A percentile compares a stretch with the other conserved stretches of the same genome.
These are phyloP conservation scores for Moxostoma hubbsi DNA, from an alignment of 2,797 vertebrate genomes.

Conservation along the genomic window DNA sequence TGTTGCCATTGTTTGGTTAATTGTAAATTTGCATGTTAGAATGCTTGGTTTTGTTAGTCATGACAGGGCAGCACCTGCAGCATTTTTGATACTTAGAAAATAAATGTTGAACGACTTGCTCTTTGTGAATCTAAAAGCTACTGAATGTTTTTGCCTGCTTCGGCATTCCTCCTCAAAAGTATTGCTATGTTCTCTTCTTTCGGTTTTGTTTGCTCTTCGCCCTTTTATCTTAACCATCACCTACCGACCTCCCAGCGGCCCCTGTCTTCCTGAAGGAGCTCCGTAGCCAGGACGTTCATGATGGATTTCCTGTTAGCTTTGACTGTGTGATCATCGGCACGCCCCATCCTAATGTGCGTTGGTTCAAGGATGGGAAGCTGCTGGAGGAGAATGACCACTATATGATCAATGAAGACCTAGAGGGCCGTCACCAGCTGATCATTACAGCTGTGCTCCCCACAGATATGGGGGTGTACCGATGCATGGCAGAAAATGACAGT, in stretches of 20 bases:
- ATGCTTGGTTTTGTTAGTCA: slow-evolving; percentile 27
- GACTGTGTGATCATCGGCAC: slow-evolving; percentile 93
- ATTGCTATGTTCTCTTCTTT: slow-evolving; percentile 37
- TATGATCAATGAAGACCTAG: slow-evolving; percentile 98
- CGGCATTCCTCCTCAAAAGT: slow-evolving; percentile 14
- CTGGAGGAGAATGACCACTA: slow-evolving; percentile 96
- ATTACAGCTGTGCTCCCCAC: slow-evolving; percentile 88
- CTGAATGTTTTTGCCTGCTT: slow-evolving; percentile 35
- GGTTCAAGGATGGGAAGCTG: slow-evolving; percentile 95
- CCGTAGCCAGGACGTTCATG: slow-evolving; percentile 93
- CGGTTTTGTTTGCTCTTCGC: slow-evolving; percentile 41
- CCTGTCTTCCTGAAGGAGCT: slow-evolving; percentile 92
- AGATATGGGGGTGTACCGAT: slow-evolving; percentile 97
- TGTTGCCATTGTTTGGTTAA: slow-evolving; percentile 12
- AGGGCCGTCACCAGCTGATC: slow-evolving; percentile 95
- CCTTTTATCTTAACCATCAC: slow-evolving; percentile 1
- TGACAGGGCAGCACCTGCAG: slow-evolving; percentile 4
- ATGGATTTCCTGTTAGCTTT: slow-evolving; percentile 95
- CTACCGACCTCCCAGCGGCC: slow-evolving; percentile 73
- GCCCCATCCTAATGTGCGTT: slow-evolving; percentile 85
- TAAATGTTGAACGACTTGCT: not conserved
- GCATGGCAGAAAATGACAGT: slow-evolving; percentile 92
- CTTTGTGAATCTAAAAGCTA: not conserved
- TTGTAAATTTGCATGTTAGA: slow-evolving; percentile 10
- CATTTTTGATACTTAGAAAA: not conserved